A percentile compares a stretch with the other conserved stretches of the same genome.
phyloP scores from a whole-genome alignment of 2,888 invertebrate genomes.

The Patella caerulea region DNA sequence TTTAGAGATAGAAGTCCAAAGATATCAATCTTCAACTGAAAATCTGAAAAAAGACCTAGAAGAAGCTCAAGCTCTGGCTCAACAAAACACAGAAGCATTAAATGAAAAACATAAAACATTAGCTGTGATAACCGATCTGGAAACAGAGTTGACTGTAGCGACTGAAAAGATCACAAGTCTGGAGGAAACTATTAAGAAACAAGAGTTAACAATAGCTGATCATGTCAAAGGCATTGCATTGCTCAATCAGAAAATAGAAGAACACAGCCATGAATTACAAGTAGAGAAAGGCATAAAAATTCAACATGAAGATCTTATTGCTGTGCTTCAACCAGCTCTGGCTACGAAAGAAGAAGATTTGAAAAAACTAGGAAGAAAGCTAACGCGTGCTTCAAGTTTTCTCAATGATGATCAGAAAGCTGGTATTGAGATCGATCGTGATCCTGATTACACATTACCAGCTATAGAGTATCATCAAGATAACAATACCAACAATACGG shows the following conservation, averaged over 20 bases:
- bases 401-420: constrained; percentile 37
- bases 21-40: constrained; percentile 20
- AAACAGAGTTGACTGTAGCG: constrained; percentile 32
- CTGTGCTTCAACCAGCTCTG: constrained; percentile 41
- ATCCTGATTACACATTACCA: constrained; percentile 23
- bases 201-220: constrained; percentile 36
- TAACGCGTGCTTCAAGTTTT: constrained; percentile 37
- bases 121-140: constrained; percentile 24
- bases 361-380: constrained; percentile 36
- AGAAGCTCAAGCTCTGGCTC: constrained; percentile 16
- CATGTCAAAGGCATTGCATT: constrained; percentile 44
- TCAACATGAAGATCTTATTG: constrained; percentile 40
- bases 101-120: constrained; percentile 19
- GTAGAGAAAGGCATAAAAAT: constrained; percentile 32
- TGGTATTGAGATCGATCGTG: constrained; percentile 27
- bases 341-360: constrained; percentile 49
- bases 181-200: constrained; percentile 35
- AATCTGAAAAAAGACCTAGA: constrained; percentile 28
- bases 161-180: constrained; percentile 35
- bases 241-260: constrained; percentile 42
- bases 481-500: constrained; percentile 1
- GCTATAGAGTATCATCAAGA: constrained; percentile 47
- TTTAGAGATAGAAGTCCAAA: constrained; percentile 21
- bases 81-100: constrained; percentile 14
- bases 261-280: constrained; percentile 33